Evolutionary conservation across 2,888 invertebrate genomes (phyloP).

Genomic region (Eupithecia insigniata): DNA sequence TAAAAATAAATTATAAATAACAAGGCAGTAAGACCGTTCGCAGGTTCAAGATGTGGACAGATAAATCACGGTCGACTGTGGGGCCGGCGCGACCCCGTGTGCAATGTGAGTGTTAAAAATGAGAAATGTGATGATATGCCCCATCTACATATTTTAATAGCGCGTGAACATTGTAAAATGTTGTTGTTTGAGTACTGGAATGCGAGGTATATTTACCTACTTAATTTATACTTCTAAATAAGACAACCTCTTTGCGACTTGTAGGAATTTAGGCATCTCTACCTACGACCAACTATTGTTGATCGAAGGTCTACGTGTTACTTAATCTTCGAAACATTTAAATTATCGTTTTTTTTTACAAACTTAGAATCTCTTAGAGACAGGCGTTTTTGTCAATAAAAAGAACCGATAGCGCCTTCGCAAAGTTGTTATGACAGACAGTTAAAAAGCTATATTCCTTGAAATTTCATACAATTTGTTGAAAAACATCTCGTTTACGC

Average conservation of each 20-base stretch:
- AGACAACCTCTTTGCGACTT: not conserved
- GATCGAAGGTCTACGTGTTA: too few species aligned
- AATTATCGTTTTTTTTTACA: too few species aligned
- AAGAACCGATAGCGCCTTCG: not conserved
- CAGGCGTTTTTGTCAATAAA: too few species aligned
- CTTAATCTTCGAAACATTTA: not conserved
- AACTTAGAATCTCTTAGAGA: too few species aligned
- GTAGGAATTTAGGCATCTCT: not conserved
- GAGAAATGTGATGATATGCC: slow-evolving; percentile 67
- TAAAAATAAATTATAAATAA: slow-evolving; percentile 85
- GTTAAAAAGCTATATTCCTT: not conserved
- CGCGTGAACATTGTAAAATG: slow-evolving; percentile 51
- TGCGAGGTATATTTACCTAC: slow-evolving; percentile 13
- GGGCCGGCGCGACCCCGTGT: slow-evolving; percentile 54
- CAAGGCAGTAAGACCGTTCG: slow-evolving; percentile 82
- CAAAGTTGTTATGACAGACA: not conserved
- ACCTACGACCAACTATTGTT: too few species aligned
- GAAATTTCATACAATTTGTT: not conserved
- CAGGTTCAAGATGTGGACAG: slow-evolving; percentile 79
- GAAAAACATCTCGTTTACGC: not conserved
- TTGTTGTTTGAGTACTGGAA: slow-evolving; percentile 37
- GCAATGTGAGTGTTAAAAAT: slow-evolving; percentile 72
- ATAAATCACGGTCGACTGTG: slow-evolving; percentile 75
- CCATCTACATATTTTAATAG: slow-evolving; percentile 61
- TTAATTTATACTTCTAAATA: slow-evolving; percentile 7